Conservation (phyloP, 2,888 invertebrate species). For the Cheilosia variabilis region DNA sequence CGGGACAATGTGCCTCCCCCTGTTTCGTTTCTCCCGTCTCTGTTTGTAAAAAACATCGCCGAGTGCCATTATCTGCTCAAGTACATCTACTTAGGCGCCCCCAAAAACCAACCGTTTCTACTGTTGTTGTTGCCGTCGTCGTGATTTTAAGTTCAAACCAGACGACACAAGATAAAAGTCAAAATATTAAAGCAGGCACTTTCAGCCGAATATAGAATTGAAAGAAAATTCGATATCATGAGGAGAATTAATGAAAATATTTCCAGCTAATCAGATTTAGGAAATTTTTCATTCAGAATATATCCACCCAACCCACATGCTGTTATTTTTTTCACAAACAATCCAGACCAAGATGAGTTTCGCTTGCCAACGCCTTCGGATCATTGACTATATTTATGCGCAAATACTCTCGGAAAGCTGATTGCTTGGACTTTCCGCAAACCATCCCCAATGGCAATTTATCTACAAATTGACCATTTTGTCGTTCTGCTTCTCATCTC, state of each 20-base stretch:
- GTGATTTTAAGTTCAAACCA: background rate
- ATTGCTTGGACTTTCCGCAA: conserved; percentile 22
- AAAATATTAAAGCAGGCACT: conserved; percentile 37
- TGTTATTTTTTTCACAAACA: conserved; percentile 4
- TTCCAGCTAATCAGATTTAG: background rate
- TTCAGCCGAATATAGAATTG: background rate
- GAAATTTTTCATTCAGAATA: too few relatives aligned
- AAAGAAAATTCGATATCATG: background rate
- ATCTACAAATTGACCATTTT: conserved; percentile 33
- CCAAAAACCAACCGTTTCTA: background rate
- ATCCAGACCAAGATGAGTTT: conserved; percentile 29
- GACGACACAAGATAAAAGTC: conserved; percentile 21
- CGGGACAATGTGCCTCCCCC: background rate
- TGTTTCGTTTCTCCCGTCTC: conserved; percentile 6
- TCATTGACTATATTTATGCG: conserved; percentile 23
- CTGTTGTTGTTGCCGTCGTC: background rate
- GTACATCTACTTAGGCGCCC: background rate
- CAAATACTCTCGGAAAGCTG: conserved; percentile 23
- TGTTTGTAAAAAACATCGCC: conserved; percentile 12
- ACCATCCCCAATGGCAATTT: conserved; percentile 30
- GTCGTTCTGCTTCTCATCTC: conserved; percentile 16
- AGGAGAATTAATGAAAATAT: conserved; percentile 12
- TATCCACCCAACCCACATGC: background rate
- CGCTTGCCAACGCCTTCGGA: conserved; percentile 42
- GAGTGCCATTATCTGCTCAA: conserved; percentile 42